Percentiles rank a stretch among this genome's conserved stretches.
phyloP scores from a whole-genome alignment of 2,113 vertebrate species.

The Tupaia chinensis region DNA sequence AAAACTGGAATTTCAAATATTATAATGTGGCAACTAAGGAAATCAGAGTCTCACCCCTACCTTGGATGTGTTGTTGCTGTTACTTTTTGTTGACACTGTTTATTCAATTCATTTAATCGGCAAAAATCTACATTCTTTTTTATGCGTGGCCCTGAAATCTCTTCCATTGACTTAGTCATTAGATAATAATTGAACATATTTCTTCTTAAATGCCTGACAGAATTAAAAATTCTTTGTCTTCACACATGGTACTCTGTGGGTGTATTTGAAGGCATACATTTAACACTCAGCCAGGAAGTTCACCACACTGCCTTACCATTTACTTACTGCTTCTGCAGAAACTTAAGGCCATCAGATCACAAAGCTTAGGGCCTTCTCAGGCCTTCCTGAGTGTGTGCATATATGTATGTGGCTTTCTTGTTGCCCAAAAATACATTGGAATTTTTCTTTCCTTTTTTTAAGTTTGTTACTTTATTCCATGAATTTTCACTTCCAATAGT shows the following conservation, averaged over 20 bases:
- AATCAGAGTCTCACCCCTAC: background rate
- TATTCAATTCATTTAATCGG: background rate
- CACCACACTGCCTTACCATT: background rate
- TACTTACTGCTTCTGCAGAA: background rate
- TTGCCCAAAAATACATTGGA: background rate
- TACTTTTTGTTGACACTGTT: background rate
- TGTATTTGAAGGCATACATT: background rate
- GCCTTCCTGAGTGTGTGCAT: background rate
- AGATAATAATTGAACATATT: background rate
- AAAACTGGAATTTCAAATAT: background rate
- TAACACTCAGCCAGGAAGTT: background rate
- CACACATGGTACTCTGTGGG: background rate
- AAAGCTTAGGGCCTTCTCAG: background rate
- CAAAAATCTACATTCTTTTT: background rate
- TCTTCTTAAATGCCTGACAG: background rate
- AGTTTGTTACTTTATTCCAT: too few relatives aligned
- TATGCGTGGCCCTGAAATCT: background rate
- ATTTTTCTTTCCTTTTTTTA: background rate
- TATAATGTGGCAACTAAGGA: background rate
- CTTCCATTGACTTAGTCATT: background rate
- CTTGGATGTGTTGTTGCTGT: background rate
- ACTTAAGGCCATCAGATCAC: background rate
- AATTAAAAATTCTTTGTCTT: background rate
- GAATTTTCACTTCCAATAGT: too few relatives aligned
- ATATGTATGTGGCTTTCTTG: background rate